Evolutionary conservation across 2,888 invertebrate species (phyloP), one percentile per base, ranked within the genome.

Genomic region (Apotomis betuletana): DNA sequence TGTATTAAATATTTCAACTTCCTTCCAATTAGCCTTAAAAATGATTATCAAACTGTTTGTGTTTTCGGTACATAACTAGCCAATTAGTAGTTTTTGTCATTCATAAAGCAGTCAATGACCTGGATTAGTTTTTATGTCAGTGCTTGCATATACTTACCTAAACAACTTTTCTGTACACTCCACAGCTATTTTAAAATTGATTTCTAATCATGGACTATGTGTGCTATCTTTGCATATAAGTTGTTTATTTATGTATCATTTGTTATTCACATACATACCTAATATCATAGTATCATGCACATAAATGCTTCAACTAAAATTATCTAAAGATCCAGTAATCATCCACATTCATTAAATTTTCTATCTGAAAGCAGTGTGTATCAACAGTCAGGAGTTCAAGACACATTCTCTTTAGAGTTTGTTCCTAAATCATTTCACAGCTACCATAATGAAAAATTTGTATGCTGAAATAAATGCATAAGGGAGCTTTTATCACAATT

Each of bases 51-150:
- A 49, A 49, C 9, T 49, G 9, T 27, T 27, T 27, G 27, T 27
- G 49, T 49, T 49, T 15, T 5, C 3, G 49, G 49, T 9, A 49
- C 10, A 10, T 49, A 9, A 49, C 49, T 10, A 49, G 10, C 9
- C 6, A 9, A 9, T 49, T 3, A 10, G 36, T 10, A 13, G 6
- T 9, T 67, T 41, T 59, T 67, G 58, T 52, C 41, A 41, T 12
- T 49, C 55, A 67, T 15, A 15, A 27, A 4, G 15, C 38, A 57
- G 59, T 52, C 52, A 59, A 67, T 60, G 36, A 49, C 49, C 59
- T 51, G 52, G n/a, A 15, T 52, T 9, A 46, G 4, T 41, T 15
- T 67, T 59, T 67, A 49, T 67, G 41, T 15, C 12, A 3, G 3
- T n/a, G 44, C 4, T 59, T 41, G 1, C 41, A 49, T 55, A 0